Evolutionary conservation across 2,113 vertebrate genomes (phyloP).

Genomic region (Aleadryas rufinucha): DNA sequence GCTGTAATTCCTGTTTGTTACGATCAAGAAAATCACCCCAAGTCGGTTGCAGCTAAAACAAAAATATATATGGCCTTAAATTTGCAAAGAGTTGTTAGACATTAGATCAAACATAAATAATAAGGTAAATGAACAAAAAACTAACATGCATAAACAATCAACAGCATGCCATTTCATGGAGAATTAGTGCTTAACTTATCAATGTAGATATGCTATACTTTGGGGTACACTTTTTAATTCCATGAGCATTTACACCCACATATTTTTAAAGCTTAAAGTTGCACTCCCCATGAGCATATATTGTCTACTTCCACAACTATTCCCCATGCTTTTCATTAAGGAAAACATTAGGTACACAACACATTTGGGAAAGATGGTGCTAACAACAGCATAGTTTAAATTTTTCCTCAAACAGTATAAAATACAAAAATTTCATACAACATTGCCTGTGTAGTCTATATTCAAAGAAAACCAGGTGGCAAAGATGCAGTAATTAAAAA

Average conservation of each 20-base stretch:
- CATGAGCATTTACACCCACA: neutral
- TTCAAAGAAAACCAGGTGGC: neutral
- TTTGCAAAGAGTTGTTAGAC: neutral
- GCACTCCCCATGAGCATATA: neutral
- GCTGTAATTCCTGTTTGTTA: constrained; percentile 78
- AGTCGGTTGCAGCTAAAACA: constrained; percentile 72
- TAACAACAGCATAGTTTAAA: neutral
- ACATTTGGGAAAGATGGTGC: neutral
- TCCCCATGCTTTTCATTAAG: neutral
- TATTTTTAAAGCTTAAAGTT: neutral
- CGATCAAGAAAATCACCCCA: constrained; percentile 92
- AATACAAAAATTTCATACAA: too few relatives aligned
- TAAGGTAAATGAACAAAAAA: neutral
- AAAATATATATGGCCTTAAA: neutral
- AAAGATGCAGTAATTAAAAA: neutral
- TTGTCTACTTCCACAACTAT: neutral
- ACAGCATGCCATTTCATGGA: neutral
- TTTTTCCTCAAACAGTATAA: too few relatives aligned
- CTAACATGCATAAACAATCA: neutral
- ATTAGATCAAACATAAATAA: neutral
- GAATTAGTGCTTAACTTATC: neutral
- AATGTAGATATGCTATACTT: neutral
- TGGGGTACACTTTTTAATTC: neutral
- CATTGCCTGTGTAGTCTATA: neutral
- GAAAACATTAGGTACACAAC: neutral